These are phyloP conservation scores for Parotocinclus haroldoi DNA, from an alignment of 2,797 vertebrate species.

Conservation along the genomic window DNA sequence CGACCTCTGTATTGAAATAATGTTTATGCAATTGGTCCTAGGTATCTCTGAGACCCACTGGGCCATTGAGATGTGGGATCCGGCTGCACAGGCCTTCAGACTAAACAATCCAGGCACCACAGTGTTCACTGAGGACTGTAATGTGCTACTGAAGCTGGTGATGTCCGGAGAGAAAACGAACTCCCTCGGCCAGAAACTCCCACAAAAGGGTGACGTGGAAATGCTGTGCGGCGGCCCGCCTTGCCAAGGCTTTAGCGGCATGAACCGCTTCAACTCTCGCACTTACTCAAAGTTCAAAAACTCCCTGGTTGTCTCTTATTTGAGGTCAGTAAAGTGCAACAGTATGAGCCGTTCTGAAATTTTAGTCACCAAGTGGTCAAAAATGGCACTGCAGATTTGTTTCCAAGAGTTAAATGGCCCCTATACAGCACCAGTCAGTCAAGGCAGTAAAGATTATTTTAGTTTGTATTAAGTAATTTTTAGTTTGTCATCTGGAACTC, in stretches of 20 bases:
- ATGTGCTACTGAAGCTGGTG: conserved; percentile 90
- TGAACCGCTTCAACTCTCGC: conserved; percentile 98
- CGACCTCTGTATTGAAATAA: too few relatives aligned
- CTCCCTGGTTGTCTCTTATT: conserved; percentile 93
- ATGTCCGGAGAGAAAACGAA: conserved; percentile 92
- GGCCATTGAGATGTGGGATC: conserved; percentile 99
- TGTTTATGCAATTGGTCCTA: conserved; percentile 42
- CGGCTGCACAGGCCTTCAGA: conserved; percentile 91
- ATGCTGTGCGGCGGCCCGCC: conserved; percentile 95
- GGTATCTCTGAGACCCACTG: conserved; percentile 85
- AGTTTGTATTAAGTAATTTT: too few relatives aligned
- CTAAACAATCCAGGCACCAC: conserved; percentile 90
- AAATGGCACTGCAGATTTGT: too few relatives aligned
- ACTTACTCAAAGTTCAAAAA: conserved; percentile 99
- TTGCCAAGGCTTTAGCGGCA: conserved; percentile 96
- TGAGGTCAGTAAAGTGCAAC: conserved; percentile 78
- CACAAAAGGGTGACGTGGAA: conserved; percentile 94
- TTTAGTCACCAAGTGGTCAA: too few relatives aligned
- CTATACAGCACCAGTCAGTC: too few relatives aligned
- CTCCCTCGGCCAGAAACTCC: conserved; percentile 86
- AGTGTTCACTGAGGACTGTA: conserved; percentile 96
- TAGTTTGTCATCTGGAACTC: too few relatives aligned
- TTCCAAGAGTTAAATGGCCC: too few relatives aligned
- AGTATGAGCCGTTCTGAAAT: too few relatives aligned
- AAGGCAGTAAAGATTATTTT: too few relatives aligned